These are phyloP conservation scores for Archips crataeganus DNA, from an alignment of 2,888 invertebrate species.

Conservation along the genomic window DNA sequence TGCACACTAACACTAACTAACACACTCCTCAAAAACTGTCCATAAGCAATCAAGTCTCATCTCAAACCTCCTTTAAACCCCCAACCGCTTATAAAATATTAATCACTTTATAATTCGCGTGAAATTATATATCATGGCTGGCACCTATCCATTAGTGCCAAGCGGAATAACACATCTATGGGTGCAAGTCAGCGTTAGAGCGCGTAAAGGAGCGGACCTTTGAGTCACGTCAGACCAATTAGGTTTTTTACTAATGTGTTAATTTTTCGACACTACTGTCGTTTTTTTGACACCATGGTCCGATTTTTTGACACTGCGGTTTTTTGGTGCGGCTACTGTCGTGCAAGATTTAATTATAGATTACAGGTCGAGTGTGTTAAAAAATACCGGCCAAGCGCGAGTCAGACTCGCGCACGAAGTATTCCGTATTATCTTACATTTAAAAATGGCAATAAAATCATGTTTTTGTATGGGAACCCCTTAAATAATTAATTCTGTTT, in stretches of 20 bases:
- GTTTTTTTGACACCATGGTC: background rate
- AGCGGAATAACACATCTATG: constrained; percentile 57
- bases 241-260: constrained; percentile 36
- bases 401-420: too few species aligned
- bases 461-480: too few species aligned
- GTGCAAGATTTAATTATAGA: background rate
- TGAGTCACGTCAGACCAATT: constrained; percentile 19
- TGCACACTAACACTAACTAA: too few species aligned
- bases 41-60: background rate
- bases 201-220: constrained; percentile 32
- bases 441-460: too few species aligned
- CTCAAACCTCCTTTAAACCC: background rate
- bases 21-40: too few species aligned
- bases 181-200: constrained; percentile 51
- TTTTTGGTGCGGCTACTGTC: background rate
- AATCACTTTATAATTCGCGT: constrained; percentile 73
- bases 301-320: background rate
- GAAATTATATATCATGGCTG: constrained; percentile 70
- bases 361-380: too few species aligned
- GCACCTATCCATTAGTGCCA: constrained; percentile 66
- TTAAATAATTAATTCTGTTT: too few species aligned
- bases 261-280: constrained; percentile 20
- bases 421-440: too few species aligned
- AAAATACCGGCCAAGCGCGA: too few species aligned
- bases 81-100: constrained; percentile 44